Base-by-base conservation (phyloP, 2,797 vertebrate species). In the Columba guinea region DNA sequence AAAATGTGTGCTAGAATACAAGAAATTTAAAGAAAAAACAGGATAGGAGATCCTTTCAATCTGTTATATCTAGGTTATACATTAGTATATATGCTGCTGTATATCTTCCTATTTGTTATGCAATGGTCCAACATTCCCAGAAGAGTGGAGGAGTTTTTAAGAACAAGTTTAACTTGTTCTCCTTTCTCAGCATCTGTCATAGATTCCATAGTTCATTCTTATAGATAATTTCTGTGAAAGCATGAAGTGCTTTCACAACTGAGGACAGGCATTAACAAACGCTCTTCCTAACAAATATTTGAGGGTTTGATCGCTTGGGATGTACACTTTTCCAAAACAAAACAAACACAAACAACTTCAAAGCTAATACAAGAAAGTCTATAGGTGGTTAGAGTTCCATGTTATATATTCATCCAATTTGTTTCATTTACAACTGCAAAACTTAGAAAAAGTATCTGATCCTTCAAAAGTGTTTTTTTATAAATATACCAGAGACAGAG, bases 151-250 rank as follows among this genome's bases (percentile, higher is more conserved):
- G 30, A 62, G 18, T 6, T 76, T 64, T 75, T 51, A 75, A 89
- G 67, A 95, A 84, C 92, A 82, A 92, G 88, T 76, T 94, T 63
- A 68, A 76, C 90, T 89, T 37, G 86, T 84, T 95, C 75, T 70
- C 39, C 60, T 74, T 68, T 83, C 52, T 95, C 90, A 91, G 75
- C 46, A 90, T 73, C 88, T 51, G 49, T 60, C 78, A 85, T 13
- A 94, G 84, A 32, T 89, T 76, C 92, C 86, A 74, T 46, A 92
- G 88, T 6, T 94, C 63, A 9, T 41, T 85, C 56, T 64, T 73
- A 53, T 2, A 76, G 52, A 63, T 46, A 4, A 21, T 58, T 93
- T 94, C 44, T 46, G 48, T 84, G 85, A 79, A 91, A 88, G 62
- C 48, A 41, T 13, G 5, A 14, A 23, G 21, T 20, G 53, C 53